A percentile compares a stretch with the other conserved stretches of the same genome.
Conservation (phyloP, 1,140 invertebrate genomes). For the Asobara japonica region DNA sequence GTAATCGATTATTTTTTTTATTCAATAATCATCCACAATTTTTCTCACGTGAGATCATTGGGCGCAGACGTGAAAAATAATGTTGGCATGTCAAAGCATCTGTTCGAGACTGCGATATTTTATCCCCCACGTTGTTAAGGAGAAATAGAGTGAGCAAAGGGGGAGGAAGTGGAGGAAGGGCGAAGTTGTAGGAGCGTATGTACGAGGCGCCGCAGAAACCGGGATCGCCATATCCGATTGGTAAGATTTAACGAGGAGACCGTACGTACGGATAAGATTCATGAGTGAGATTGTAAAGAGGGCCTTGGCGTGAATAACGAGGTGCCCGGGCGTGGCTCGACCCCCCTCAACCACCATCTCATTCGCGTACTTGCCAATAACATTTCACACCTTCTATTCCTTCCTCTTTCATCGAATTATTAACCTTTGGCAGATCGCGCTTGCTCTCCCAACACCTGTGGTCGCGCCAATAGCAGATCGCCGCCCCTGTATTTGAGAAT, state of each 20-base stretch:
- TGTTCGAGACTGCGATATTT: constrained; percentile 35
- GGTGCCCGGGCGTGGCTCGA: constrained; percentile 6
- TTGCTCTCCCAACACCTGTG: no score
- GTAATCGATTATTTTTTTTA: no score
- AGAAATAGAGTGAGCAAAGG: not conserved
- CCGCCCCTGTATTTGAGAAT: no score
- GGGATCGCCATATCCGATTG: constrained; percentile 42
- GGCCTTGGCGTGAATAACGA: constrained; percentile 36
- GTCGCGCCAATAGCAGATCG: no score
- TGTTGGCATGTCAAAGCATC: constrained; percentile 2
- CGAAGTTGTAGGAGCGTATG: constrained; percentile 11
- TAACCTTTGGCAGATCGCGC: not conserved
- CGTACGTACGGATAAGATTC: constrained; percentile 56
- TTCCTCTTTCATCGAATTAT: not conserved
- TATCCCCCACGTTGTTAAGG: constrained; percentile 18
- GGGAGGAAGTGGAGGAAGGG: no score
- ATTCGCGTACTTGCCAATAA: not conserved
- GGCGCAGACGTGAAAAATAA: no score
- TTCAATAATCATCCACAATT: no score
- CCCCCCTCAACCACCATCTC: not conserved
- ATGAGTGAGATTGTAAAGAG: constrained; percentile 53
- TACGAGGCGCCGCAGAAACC: not conserved
- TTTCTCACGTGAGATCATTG: no score
- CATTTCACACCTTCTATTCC: not conserved
- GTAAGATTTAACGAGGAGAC: constrained; percentile 56